Evolutionary conservation across 2,888 invertebrate species (phyloP), one percentile per base, ranked within the genome.

Genomic region (Drosophila buzzatii): DNA sequence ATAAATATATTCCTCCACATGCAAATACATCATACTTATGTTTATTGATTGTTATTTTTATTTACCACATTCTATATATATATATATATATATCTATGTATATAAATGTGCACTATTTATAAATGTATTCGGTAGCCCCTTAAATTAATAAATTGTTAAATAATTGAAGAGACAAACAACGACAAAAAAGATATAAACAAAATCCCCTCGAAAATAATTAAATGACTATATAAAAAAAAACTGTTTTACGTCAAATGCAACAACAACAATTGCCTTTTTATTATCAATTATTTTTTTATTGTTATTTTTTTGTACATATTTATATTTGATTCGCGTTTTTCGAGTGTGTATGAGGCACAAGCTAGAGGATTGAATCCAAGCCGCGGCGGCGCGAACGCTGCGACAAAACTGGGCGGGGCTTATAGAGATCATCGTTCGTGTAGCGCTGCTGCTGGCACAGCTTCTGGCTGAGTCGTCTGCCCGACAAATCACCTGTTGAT

Each of bases 391-490:
- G 93, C 70, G 94, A 94, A 67, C 94, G 93, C 73, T 94, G 94
- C 69, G 94, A 94, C 81, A 95, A 93, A 45, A 94, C 89, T 47
- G 95, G 95, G 78, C 96, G 93, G 60, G 96, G 96, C 91, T 96
- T 96, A 91, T 96, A 96, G 66, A 96, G 93, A 93, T 96, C 96
- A 82, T 96, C 95, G 81, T 95, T 95, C 65, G 95, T 94, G 89
- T 96, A 96, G 70, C 95, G 94, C 90, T 96, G 95, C 67, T 92
- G 91, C 61, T 89, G 91, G 47, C 79, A 83, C 35, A 87, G 62
- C 68, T 91, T 91, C 63, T 73, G 79, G 70, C 79, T 73, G 33
- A 79, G 72, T n/a, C 88, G 74, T 35, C 84, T 68, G 33, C 71
- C 45, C 23, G 80, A 64, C 62, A 74, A 31, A n/a, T 59, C 45